Percentiles rank a stretch among this genome's conserved stretches.
These are phyloP conservation scores for Drosophila orosa DNA, from an alignment of 1,140 invertebrate species.

Conservation along the genomic window DNA sequence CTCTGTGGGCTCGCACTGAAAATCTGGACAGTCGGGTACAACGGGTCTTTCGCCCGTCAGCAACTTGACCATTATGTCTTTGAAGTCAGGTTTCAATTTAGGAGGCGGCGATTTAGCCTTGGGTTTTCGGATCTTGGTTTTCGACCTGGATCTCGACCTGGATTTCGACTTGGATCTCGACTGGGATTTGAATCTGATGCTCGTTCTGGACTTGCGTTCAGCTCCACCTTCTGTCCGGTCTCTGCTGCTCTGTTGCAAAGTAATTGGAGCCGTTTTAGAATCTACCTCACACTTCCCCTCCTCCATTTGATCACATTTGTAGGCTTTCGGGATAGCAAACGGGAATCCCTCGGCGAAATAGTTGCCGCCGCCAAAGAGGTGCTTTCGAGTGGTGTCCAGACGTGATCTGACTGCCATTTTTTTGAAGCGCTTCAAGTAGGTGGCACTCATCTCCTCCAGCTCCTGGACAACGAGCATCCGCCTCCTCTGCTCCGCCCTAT, in stretches of 20 bases:
- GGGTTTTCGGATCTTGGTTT: neutral
- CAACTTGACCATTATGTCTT: conserved; percentile 25
- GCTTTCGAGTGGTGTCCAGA: conserved; percentile 30
- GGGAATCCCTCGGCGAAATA: neutral
- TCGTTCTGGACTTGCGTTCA: neutral
- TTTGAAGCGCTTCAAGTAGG: conserved; percentile 39
- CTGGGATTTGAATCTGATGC: neutral
- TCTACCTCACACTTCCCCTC: neutral
- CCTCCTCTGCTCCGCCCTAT: neutral
- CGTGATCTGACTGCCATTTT: conserved; percentile 43
- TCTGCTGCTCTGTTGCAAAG: neutral
- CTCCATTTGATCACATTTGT: neutral
- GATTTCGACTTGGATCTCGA: neutral
- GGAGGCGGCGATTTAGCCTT: too few species aligned
- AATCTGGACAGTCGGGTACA: conserved; percentile 18
- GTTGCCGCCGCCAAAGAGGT: conserved; percentile 13
- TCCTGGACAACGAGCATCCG: conserved; percentile 32
- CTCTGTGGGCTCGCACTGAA: neutral
- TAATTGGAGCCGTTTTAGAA: neutral
- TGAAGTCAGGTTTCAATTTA: neutral
- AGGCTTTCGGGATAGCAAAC: neutral
- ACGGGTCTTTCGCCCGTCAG: conserved; percentile 16
- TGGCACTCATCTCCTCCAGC: conserved; percentile 40
- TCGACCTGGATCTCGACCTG: neutral
- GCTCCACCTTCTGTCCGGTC: conserved; percentile 2